These are phyloP conservation scores for Argynnis bischoffii DNA, from an alignment of 2,888 invertebrate genomes.

Conservation along the genomic window DNA sequence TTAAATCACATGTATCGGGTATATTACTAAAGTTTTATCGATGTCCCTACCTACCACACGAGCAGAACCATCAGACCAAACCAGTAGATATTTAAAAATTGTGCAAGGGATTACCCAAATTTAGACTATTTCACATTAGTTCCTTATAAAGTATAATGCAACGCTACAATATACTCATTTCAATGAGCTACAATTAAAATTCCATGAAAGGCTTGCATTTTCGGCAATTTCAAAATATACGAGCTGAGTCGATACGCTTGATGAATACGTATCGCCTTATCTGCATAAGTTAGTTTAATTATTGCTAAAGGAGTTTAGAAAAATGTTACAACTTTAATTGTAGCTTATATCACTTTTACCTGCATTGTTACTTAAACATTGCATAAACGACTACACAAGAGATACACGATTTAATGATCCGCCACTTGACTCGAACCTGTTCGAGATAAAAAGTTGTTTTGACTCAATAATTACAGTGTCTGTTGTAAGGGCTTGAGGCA, in stretches of 20 bases:
- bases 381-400: constrained; percentile 19
- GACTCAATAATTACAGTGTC: not conserved
- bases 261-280: constrained; percentile 33
- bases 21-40: too few relatives aligned
- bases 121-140: not conserved
- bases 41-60: too few relatives aligned
- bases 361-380: constrained; percentile 27
- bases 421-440: constrained; percentile 8
- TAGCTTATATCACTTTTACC: constrained; percentile 27
- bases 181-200: constrained; percentile 27
- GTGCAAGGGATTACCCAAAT: not conserved
- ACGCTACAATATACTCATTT: constrained; percentile 13
- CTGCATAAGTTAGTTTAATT: constrained; percentile 31
- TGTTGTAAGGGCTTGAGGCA: not conserved
- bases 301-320: constrained; percentile 29
- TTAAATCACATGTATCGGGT: too few relatives aligned
- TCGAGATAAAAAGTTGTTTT: constrained; percentile 11
- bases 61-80: not conserved
- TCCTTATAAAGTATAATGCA: not conserved
- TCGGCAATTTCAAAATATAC: constrained; percentile 33
- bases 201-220: constrained; percentile 30
- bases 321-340: constrained; percentile 25
- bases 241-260: constrained; percentile 30
- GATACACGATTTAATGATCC: constrained; percentile 24
- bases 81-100: not conserved